Conservation (phyloP, 2,113 vertebrate species). For the Cyrtonyx montezumae region DNA sequence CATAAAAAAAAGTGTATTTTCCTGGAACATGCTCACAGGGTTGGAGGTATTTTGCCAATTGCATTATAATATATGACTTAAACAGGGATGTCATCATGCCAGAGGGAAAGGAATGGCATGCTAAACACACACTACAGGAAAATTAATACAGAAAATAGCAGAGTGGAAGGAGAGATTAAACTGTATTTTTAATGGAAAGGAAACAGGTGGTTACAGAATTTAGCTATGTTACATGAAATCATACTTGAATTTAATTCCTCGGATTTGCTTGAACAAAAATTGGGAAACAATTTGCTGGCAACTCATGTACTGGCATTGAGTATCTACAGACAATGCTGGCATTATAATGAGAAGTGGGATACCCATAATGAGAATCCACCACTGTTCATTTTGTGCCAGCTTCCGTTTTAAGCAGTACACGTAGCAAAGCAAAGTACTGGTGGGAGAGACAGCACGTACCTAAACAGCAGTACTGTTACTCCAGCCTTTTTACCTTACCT, state of each 20-base stretch:
- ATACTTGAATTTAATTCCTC: slow-evolving; percentile 41
- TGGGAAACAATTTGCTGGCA: slow-evolving; percentile 60
- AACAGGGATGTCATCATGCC: background rate
- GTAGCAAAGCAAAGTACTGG: slow-evolving; percentile 36
- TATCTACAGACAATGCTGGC: slow-evolving; percentile 37
- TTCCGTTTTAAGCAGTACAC: slow-evolving; percentile 24
- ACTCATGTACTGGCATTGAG: slow-evolving; percentile 19
- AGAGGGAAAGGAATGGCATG: background rate
- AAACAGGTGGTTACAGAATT: slow-evolving; percentile 21
- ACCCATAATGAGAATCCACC: slow-evolving; percentile 26
- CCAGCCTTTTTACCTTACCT: no score
- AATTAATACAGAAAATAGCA: background rate
- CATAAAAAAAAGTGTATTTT: background rate
- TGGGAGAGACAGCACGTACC: background rate
- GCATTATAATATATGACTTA: background rate
- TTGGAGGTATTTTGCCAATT: background rate
- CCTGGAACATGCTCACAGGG: background rate
- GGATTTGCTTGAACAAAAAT: slow-evolving; percentile 40
- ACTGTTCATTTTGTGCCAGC: background rate
- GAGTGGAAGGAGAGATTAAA: background rate
- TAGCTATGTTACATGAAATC: slow-evolving; percentile 18
- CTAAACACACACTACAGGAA: background rate
- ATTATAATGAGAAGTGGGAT: slow-evolving; percentile 47
- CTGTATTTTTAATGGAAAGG: background rate
- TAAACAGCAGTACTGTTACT: background rate